phyloP scores from a whole-genome alignment of 2,797 vertebrate genomes.

The Basileuterus tristriatus region DNA sequence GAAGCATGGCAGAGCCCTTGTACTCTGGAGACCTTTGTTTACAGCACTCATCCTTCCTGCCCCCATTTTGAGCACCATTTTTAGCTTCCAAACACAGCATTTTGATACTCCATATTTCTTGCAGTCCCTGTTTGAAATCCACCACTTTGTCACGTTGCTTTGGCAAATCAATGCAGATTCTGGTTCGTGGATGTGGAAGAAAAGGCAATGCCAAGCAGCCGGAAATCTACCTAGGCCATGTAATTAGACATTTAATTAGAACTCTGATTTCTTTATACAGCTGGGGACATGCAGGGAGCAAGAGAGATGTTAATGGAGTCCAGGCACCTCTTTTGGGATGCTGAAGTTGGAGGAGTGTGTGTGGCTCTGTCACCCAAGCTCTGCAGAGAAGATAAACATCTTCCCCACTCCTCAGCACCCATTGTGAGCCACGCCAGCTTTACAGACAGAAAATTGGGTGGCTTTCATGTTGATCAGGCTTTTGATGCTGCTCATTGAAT shows the following conservation, averaged over 20 bases:
- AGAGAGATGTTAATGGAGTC: not conserved
- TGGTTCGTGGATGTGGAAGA: rapidly evolving
- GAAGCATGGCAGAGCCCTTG: not conserved
- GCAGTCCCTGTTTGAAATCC: not conserved
- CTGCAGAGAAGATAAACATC: not conserved
- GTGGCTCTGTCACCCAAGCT: not conserved
- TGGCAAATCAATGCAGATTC: not conserved
- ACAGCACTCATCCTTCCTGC: not conserved
- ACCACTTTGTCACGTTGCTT: not conserved
- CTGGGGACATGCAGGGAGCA: not conserved
- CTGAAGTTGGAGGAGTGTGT: not conserved
- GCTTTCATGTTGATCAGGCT: slow-evolving; percentile 4
- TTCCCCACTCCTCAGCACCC: not conserved
- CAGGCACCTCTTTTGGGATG: not conserved
- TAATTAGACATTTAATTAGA: slow-evolving; percentile 24
- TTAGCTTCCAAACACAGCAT: not conserved
- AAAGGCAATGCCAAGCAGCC: not conserved
- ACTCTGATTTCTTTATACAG: not conserved
- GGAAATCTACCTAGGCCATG: not conserved
- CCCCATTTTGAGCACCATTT: not conserved
- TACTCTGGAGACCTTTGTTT: not conserved
- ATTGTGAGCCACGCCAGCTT: not conserved
- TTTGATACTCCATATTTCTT: not conserved
- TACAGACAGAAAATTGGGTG: not conserved
- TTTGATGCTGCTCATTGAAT: slow-evolving; percentile 27